phyloP scores from a whole-genome alignment of 2,113 vertebrate species.

The Phocoena sinus region DNA sequence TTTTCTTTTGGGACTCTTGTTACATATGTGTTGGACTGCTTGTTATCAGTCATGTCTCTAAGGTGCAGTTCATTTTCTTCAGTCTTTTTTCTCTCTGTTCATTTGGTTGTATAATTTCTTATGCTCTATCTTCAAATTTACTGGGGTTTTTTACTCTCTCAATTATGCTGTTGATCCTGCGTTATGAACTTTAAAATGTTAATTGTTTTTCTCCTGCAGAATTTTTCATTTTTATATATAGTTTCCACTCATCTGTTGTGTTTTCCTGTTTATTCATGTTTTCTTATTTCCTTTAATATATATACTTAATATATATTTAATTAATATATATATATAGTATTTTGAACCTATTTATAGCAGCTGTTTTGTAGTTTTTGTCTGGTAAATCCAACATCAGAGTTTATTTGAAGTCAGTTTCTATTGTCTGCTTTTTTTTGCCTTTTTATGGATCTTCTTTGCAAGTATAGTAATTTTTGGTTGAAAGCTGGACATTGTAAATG shows the following conservation, averaged over 20 bases:
- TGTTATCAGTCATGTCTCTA: not conserved
- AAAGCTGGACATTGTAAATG: not conserved
- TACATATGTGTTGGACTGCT: not conserved
- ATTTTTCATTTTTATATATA: not conserved
- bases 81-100: not conserved
- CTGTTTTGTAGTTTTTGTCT: not conserved
- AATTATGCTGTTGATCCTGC: not conserved
- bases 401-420: not conserved
- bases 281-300: not conserved
- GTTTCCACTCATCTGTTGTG: not conserved
- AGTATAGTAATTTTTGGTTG: not conserved
- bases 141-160: not conserved
- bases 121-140: not conserved
- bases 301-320: not conserved
- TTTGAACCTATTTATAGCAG: not conserved
- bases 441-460: not conserved
- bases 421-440: not conserved
- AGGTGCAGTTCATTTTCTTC: not conserved
- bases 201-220: not conserved
- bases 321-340: not conserved
- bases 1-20: not conserved
- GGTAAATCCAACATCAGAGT: not conserved
- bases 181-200: not conserved
- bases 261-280: not conserved
- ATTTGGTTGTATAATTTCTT: not conserved